phyloP scores from a whole-genome alignment of 2,113 vertebrate species.

The Anolis sagrei region DNA sequence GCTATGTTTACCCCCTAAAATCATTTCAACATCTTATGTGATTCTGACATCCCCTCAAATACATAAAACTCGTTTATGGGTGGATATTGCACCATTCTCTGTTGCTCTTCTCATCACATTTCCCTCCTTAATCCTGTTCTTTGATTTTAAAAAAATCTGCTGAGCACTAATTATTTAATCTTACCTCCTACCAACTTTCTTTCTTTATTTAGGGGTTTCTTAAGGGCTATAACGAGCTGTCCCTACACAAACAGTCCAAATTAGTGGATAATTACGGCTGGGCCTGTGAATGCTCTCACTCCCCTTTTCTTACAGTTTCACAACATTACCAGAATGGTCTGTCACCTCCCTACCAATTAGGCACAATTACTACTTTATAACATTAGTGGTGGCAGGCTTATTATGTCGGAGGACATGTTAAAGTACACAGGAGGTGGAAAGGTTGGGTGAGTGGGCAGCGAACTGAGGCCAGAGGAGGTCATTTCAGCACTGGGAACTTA shows the following conservation, averaged over 20 bases:
- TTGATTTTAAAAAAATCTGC: conserved; percentile 76
- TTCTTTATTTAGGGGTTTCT: conserved; percentile 92
- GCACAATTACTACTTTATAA: conserved; percentile 97
- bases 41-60: conserved; percentile 56
- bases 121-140: conserved; percentile 70
- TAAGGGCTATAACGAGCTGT: conserved; percentile 97
- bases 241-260: conserved; percentile 97
- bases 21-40: conserved; percentile 45
- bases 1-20: conserved; percentile 38
- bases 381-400: conserved; percentile 90
- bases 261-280: conserved; percentile 98
- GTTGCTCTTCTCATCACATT: conserved; percentile 76
- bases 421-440: conserved; percentile 74
- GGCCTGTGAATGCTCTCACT: conserved; percentile 88
- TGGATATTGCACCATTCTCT: conserved; percentile 58
- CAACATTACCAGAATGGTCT: conserved; percentile 91
- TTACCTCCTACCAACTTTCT: conserved; percentile 95
- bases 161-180: conserved; percentile 96
- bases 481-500: conserved; percentile 52
- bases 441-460: conserved; percentile 60
- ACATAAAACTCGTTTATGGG: conserved; percentile 63
- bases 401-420: conserved; percentile 86
- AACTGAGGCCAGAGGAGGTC: conserved; percentile 65
- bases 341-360: conserved; percentile 99
- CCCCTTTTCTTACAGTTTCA: conserved; percentile 86